Evolutionary conservation across 2,888 invertebrate genomes (phyloP).

Genomic region (Drosophila eohydei): DNA sequence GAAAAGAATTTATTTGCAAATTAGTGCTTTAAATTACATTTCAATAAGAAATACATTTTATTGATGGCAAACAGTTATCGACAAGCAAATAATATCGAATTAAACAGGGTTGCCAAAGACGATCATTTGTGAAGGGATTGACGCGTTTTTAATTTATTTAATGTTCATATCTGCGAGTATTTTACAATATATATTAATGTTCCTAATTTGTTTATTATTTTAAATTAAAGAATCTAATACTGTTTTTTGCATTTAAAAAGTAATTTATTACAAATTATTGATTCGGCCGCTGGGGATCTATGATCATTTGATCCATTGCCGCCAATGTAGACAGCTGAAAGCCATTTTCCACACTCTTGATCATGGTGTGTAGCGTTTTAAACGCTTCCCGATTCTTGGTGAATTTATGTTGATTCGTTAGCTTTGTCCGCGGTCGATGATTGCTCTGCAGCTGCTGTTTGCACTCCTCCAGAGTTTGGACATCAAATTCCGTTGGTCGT

Average conservation of each 20-base stretch:
- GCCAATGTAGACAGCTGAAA: constrained; percentile 68
- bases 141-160: neutral
- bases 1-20: neutral
- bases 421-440: constrained; percentile 29
- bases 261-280: neutral
- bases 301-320: constrained; percentile 69
- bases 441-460: constrained; percentile 26
- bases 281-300: constrained; percentile 43
- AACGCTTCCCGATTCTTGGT: constrained; percentile 65
- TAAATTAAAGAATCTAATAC: neutral
- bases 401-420: constrained; percentile 43
- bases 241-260: neutral
- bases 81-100: neutral
- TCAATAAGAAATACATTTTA: neutral
- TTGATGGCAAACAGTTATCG: constrained; percentile 24
- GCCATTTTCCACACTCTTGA: constrained; percentile 63
- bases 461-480: constrained; percentile 38
- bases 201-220: neutral
- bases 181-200: neutral
- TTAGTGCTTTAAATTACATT: constrained; percentile 2
- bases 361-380: constrained; percentile 53
- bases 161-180: neutral
- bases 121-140: neutral
- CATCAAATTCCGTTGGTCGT: constrained; percentile 55
- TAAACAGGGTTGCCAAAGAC: neutral